Conservation (phyloP, 2,797 vertebrate genomes). For the Pelobates cultripes region DNA sequence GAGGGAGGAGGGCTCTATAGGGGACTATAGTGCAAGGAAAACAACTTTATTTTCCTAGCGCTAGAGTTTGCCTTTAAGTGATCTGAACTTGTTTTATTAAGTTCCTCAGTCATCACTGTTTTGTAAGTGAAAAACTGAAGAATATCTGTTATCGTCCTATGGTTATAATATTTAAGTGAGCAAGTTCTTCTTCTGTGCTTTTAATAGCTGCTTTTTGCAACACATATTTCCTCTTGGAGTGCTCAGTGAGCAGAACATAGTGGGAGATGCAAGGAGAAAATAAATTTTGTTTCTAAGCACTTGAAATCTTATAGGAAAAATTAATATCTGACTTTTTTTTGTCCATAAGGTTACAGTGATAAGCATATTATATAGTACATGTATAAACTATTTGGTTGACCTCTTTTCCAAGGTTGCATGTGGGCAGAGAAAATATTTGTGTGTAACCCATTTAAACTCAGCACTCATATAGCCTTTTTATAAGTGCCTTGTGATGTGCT, state of each 20-base stretch:
- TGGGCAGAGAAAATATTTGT: not conserved
- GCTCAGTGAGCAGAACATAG: not conserved
- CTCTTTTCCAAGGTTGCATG: not conserved
- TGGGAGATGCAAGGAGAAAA: not conserved
- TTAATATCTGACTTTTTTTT: not conserved
- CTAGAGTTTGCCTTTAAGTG: no score
- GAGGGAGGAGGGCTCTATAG: no score
- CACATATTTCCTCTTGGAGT: not conserved
- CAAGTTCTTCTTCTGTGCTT: not conserved
- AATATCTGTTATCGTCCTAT: no score
- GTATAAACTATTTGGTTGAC: not conserved
- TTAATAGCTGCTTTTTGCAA: not conserved
- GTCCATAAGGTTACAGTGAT: not conserved
- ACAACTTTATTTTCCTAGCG: no score
- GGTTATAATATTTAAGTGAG: no score
- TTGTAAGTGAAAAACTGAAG: no score
- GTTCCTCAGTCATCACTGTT: no score
- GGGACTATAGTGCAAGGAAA: no score
- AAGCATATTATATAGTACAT: not conserved
- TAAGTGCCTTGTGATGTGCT: not conserved
- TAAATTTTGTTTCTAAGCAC: not conserved
- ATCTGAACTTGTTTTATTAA: no score
- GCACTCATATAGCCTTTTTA: not conserved
- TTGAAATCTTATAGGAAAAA: not conserved
- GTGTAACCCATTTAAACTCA: not conserved